phyloP scores from a whole-genome alignment of 2,113 vertebrate genomes.

The Apodemus speciosus region DNA sequence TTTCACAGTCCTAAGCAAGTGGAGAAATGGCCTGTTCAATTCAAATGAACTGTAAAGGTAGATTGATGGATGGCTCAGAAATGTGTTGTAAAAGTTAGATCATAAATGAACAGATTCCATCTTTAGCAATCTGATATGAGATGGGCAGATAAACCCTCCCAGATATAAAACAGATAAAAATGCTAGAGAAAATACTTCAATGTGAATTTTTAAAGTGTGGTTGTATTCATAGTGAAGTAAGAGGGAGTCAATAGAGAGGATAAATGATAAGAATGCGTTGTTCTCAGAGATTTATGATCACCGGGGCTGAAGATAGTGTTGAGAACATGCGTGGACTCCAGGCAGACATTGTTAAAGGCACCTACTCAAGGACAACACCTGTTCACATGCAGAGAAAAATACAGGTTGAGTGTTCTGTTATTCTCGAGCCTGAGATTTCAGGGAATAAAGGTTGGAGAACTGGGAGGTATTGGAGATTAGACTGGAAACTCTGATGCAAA shows the following conservation, averaged over 20 bases:
- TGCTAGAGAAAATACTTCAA: slow-evolving; percentile 55
- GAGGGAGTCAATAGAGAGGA: background rate
- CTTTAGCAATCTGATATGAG: slow-evolving; percentile 42
- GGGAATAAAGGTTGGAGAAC: background rate
- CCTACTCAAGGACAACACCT: background rate
- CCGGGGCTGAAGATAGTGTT: background rate
- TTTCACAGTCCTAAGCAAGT: slow-evolving; percentile 14
- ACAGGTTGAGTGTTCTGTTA: background rate
- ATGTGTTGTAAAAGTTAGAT: slow-evolving; percentile 70
- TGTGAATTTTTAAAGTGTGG: slow-evolving; percentile 52
- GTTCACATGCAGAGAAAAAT: background rate
- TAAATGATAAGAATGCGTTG: background rate
- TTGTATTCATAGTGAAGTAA: background rate
- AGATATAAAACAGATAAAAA: slow-evolving; percentile 50
- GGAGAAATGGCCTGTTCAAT: slow-evolving; percentile 50
- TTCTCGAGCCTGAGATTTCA: background rate
- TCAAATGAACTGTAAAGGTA: slow-evolving; percentile 60
- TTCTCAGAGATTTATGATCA: background rate
- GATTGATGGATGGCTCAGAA: slow-evolving; percentile 54
- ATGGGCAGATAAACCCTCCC: slow-evolving; percentile 52
- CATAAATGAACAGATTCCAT: slow-evolving; percentile 63
- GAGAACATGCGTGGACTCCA: background rate
- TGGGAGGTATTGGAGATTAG: background rate
- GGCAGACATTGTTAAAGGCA: background rate
- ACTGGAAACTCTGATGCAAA: background rate